phyloP scores from a whole-genome alignment of 2,888 invertebrate genomes.

The Tachystola acroxantha region DNA sequence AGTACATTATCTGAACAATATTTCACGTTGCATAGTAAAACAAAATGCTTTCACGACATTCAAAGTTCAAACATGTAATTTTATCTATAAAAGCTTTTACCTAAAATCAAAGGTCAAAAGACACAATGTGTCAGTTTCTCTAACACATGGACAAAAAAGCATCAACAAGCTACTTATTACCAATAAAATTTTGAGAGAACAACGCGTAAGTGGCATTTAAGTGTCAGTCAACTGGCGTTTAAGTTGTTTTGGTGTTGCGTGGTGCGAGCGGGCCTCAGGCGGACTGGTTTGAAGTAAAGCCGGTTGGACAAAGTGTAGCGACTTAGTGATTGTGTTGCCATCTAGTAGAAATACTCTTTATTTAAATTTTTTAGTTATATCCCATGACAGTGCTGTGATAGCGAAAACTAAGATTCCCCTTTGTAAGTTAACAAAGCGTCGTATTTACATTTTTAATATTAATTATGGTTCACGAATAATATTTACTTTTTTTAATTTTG shows the following conservation, averaged over 20 bases:
- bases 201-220: conserved; percentile 69
- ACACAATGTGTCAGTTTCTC: conserved; percentile 30
- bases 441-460: too few relatives aligned
- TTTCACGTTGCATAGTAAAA: not conserved
- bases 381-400: too few relatives aligned
- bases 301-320: conserved; percentile 71
- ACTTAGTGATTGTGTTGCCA: conserved; percentile 32
- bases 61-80: not conserved
- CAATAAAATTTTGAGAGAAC: conserved; percentile 70
- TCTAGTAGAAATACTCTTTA: too few relatives aligned
- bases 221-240: conserved; percentile 74
- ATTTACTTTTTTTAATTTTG: too few relatives aligned
- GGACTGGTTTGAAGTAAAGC: conserved; percentile 54
- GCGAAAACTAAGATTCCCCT: too few relatives aligned
- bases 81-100: conserved; percentile 9
- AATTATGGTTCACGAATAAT: too few relatives aligned
- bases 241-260: conserved; percentile 40
- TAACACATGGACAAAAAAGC: conserved; percentile 38
- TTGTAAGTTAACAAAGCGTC: too few relatives aligned
- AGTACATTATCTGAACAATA: not conserved
- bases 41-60: not conserved
- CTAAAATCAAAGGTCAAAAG: conserved; percentile 32
- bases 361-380: too few relatives aligned
- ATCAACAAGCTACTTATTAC: conserved; percentile 61
- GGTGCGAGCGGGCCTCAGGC: conserved; percentile 30